Percentiles rank a stretch among this genome's conserved stretches.
phyloP scores from a whole-genome alignment of 2,113 vertebrate species.

The Ameiurus melas region DNA sequence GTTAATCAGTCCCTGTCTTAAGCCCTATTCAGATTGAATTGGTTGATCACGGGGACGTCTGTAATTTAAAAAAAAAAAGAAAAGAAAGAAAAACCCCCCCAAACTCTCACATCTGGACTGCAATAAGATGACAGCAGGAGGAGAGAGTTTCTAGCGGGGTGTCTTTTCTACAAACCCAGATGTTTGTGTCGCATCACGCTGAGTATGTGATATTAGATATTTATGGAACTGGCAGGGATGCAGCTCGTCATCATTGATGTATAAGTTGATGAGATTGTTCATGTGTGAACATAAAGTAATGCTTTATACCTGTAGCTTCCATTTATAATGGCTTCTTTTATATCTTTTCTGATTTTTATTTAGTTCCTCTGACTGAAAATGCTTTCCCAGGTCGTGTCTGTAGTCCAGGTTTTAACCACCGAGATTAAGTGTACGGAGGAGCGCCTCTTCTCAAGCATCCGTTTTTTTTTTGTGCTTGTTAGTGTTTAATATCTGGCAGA shows the following conservation, averaged over 20 bases:
- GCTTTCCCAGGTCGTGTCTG: neutral
- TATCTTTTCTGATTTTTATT: neutral
- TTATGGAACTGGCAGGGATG: no score
- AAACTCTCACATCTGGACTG: neutral
- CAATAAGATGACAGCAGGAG: neutral
- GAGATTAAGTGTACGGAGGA: neutral
- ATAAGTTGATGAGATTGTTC: neutral
- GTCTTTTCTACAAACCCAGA: neutral
- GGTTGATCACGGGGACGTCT: neutral
- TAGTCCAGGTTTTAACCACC: neutral
- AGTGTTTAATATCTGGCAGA: neutral
- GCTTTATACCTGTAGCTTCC: neutral
- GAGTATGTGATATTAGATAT: no score
- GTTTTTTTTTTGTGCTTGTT: neutral
- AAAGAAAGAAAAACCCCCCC: no score
- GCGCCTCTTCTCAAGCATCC: neutral
- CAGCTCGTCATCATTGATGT: no score
- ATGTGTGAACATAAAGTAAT: neutral
- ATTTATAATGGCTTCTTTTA: neutral
- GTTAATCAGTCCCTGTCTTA: neutral
- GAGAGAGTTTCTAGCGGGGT: neutral
- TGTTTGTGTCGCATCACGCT: neutral
- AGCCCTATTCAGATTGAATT: neutral
- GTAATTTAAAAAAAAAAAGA: no score
- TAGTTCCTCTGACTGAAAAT: neutral